These are phyloP conservation scores for Lepidothrix coronata DNA, from an alignment of 2,113 vertebrate species.

Conservation along the genomic window DNA sequence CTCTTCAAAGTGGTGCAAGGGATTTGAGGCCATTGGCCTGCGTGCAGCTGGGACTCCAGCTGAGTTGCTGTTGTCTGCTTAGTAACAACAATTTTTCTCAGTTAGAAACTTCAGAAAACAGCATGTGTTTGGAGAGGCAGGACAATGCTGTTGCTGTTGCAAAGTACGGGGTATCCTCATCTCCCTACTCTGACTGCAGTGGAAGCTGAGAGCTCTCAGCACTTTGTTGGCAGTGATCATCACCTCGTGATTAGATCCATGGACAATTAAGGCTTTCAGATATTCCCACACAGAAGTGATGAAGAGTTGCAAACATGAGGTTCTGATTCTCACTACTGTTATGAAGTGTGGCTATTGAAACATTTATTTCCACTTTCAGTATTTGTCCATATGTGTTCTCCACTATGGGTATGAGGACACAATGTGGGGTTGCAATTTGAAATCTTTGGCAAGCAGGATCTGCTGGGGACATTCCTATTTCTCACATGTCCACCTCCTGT, in stretches of 20 bases:
- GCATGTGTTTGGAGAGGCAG: neutral
- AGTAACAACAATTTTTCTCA: neutral
- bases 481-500: neutral
- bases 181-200: neutral
- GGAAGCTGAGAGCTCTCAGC: neutral
- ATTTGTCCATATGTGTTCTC: neutral
- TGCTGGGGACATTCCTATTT: neutral
- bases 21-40: neutral
- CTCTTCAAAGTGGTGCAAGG: fast-evolving
- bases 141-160: neutral
- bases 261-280: neutral
- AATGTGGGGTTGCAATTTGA: neutral
- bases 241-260: neutral
- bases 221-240: neutral
- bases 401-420: neutral
- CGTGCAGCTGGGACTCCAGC: neutral
- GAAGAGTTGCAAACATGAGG: constrained; percentile 20
- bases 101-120: neutral
- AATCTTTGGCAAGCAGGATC: neutral
- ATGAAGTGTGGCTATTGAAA: neutral
- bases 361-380: neutral
- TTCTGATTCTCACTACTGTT: constrained; percentile 26
- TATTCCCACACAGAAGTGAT: constrained; percentile 2
- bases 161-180: neutral
- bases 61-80: neutral